A percentile compares a stretch with the other conserved stretches of the same genome.
Evolutionary conservation across 2,888 invertebrate genomes (phyloP).

Genomic region (Troides oblongomaculatus): DNA sequence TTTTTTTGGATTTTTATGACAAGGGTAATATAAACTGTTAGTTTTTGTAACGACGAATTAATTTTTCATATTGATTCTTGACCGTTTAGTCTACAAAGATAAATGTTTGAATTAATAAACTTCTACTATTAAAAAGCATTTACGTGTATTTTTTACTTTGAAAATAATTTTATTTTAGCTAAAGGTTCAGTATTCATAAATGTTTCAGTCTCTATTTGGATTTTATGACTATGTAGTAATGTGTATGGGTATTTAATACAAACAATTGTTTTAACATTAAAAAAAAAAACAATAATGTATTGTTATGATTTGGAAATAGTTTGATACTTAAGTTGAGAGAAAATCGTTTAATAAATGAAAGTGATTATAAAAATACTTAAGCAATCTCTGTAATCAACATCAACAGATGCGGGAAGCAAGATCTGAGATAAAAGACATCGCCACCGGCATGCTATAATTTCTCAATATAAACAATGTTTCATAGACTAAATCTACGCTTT

Average conservation of each 20-base stretch:
- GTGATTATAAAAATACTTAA: slow-evolving; percentile 10
- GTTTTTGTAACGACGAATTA: slow-evolving; percentile 20
- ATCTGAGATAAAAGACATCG: slow-evolving; percentile 27
- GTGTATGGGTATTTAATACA: too few species aligned
- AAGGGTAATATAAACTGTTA: slow-evolving; percentile 15
- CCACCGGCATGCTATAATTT: slow-evolving; percentile 28
- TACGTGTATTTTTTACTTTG: neutral
- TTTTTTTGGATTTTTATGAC: slow-evolving; percentile 11
- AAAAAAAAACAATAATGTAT: too few species aligned
- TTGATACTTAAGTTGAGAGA: neutral
- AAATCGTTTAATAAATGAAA: slow-evolving; percentile 1
- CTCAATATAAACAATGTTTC: slow-evolving; percentile 59
- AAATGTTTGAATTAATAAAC: slow-evolving; percentile 14
- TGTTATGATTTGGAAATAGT: too few species aligned
- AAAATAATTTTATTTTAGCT: too few species aligned
- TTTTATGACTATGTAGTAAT: too few species aligned
- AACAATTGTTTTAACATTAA: too few species aligned
- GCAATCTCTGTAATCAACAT: slow-evolving; percentile 21
- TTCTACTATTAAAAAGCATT: slow-evolving; percentile 11
- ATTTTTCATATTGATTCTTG: slow-evolving; percentile 17
- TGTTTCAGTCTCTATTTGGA: too few species aligned
- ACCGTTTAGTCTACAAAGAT: slow-evolving; percentile 17
- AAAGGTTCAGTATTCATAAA: too few species aligned
- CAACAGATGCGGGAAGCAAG: slow-evolving; percentile 26
- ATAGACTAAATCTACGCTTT: slow-evolving; percentile 42